Conservation (phyloP, 2,888 invertebrate species). For the Metallyticus violacea region DNA sequence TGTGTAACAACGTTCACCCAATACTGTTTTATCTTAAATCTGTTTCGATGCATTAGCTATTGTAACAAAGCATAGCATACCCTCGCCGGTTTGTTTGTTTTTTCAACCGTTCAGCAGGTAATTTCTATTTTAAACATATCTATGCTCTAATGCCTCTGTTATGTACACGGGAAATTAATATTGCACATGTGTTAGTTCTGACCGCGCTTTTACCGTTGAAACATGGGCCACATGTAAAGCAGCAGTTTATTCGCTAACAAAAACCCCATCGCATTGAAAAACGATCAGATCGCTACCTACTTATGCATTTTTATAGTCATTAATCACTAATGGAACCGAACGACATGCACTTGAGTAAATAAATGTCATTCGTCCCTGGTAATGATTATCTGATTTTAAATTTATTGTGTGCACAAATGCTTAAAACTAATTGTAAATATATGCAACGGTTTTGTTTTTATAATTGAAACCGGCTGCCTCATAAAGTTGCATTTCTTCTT, state of each 20-base stretch:
- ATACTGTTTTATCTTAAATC: neutral
- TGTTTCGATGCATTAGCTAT: neutral
- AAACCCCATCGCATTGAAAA: no score
- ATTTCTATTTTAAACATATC: neutral
- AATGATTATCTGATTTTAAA: no score
- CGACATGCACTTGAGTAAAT: neutral
- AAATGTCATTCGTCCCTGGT: neutral
- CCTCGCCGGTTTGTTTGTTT: neutral
- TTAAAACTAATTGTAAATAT: no score
- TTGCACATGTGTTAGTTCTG: neutral
- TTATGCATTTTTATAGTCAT: neutral
- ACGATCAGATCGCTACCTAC: no score
- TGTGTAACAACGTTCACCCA: neutral
- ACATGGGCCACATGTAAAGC: neutral
- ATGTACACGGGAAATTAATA: neutral
- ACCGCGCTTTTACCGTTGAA: neutral
- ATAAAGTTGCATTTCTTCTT: no score
- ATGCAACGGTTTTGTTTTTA: no score
- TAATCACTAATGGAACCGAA: neutral
- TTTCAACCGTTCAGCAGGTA: neutral
- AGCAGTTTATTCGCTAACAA: no score
- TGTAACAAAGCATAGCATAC: neutral
- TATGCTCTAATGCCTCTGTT: neutral
- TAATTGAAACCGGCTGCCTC: no score
- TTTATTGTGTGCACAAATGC: no score